Evolutionary conservation across 2,797 vertebrate species (phyloP), one percentile per base, ranked within the genome.

Genomic region (Gymnoscopelus braueri): DNA sequence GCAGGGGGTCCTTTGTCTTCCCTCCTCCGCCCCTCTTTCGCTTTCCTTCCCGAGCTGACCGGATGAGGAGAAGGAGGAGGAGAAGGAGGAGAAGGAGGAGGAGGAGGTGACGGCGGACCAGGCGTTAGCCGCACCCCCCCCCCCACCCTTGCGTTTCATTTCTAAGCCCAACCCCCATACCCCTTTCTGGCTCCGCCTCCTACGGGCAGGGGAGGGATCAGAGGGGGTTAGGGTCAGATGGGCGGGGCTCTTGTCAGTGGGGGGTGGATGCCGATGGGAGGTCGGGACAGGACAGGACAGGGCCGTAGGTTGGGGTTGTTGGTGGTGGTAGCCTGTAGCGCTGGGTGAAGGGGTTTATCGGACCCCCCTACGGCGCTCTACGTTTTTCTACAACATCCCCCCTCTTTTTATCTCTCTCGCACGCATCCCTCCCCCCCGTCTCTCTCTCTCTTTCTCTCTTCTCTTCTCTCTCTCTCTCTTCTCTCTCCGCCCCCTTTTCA

Each of bases 401-500:
- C 72, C 80, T 77, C 73, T 72, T 75, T 1, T 57, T 70, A 29
- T 55, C 29, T 65, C 67, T 67, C 65, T 55, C 49, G 32, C 32
- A 4, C 32, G 32, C 32, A 35, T 47, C 50, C 26, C 26, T 15
- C 19, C 47, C 54, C 72, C 72, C 81, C 56, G 24, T 54, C 23
- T 67, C 68, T 71, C 72, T 77, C 66, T n/a, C 63, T 60, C 58
- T 63, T 61, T 73, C 77, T 67, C 78, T 74, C 81, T 69, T 67
- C 39, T 6, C 5, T 44, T 69, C 55, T 78, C 57, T 4, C 67
- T 70, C 82, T 74, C 77, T 72, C 87, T 5, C 71, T 48, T 11
- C 49, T 14, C 24, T 4, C n/a, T 57, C 55, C 15, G 64, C 85
- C 58, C 58, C 74, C 35, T 39, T 6, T 91, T 99, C 96, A 99